These are phyloP conservation scores for Microtus richardsoni DNA, from an alignment of 2,113 vertebrate species.

Conservation along the genomic window DNA sequence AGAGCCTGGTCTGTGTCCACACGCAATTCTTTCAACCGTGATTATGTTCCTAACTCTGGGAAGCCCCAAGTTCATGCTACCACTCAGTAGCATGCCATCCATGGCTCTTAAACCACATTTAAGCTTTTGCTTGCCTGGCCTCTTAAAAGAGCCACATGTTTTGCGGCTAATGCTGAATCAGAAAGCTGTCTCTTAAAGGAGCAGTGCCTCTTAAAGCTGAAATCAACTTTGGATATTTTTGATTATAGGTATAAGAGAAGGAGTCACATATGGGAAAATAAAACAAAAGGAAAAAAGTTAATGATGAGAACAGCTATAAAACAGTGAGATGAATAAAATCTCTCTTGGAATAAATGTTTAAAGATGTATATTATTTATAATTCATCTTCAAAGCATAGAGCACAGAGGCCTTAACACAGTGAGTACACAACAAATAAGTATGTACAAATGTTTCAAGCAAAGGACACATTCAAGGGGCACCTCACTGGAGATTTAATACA, in stretches of 20 bases:
- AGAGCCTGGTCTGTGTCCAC: no score
- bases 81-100: no score
- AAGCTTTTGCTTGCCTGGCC: no score
- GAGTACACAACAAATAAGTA: background rate
- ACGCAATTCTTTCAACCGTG: no score
- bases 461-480: background rate
- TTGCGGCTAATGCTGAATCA: no score
- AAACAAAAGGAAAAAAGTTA: background rate
- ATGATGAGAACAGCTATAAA: background rate
- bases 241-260: background rate
- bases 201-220: background rate
- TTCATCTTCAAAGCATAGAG: background rate
- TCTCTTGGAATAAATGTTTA: background rate
- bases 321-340: background rate
- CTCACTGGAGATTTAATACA: background rate
- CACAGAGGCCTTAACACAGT: background rate
- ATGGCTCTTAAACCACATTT: no score
- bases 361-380: background rate
- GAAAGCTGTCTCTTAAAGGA: no score
- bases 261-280: background rate
- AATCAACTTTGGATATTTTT: background rate
- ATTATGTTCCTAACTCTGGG: no score
- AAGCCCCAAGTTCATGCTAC: no score
- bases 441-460: background rate
- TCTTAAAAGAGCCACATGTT: no score